Evolutionary conservation across 1,140 invertebrate genomes (phyloP), one percentile per base, ranked within the genome.

Genomic region (Brachionus angularis): DNA sequence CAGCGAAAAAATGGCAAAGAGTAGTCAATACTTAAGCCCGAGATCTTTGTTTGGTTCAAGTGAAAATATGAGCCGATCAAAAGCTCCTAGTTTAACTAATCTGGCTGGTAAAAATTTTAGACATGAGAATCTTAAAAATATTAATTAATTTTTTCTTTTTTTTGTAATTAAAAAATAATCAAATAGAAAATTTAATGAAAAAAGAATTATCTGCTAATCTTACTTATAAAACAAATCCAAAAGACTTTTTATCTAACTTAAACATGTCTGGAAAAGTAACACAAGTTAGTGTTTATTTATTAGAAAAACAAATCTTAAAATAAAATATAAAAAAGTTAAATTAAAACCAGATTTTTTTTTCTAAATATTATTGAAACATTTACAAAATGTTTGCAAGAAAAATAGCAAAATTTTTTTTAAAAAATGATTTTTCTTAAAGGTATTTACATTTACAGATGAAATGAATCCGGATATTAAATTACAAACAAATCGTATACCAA

Each of bases 371-470:
- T n/a, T n/a, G n/a, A n/a, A n/a, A n/a, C n/a, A n/a, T n/a, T n/a
- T n/a, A n/a, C n/a, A n/a, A n/a, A n/a, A n/a, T n/a, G n/a, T n/a
- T n/a, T n/a, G n/a, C n/a, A n/a, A n/a, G n/a, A n/a, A n/a, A n/a
- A n/a, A n/a, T n/a, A n/a, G n/a, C n/a, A n/a, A n/a, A n/a, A n/a
- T n/a, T n/a, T n/a, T n/a, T n/a, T n/a, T n/a, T 52, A 27, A 8
- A 8, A 52, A 12, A 27, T 52, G 3, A 21, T 52, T 31, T 52
- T 27, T 31, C 3, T 27, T 27, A 5, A 5, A 67, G 62, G 62
- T 67, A 23, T 67, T 67, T 67, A 34, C 62, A 25, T 67, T 67
- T 29, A 47, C 23, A 18, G 62, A 67, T 36, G 62, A 67, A 14
- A 14, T 47, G 4, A 16, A 29, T 10, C 62, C 21, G 10, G 47